phyloP scores from a whole-genome alignment of 1,140 invertebrate species.

The Paralvinella palmiformis region DNA sequence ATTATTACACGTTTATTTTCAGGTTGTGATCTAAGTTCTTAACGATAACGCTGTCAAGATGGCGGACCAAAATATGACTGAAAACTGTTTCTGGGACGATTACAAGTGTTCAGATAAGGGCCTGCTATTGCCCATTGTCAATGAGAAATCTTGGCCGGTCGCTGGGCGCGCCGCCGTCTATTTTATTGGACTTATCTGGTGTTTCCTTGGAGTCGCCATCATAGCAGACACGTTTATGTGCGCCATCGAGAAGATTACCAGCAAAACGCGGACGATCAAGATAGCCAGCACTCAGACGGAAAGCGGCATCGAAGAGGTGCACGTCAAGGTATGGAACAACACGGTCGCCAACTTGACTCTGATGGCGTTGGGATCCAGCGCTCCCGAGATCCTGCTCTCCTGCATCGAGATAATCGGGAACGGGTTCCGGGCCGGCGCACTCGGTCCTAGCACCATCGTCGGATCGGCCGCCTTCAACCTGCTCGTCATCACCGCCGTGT shows the following conservation, averaged over 20 bases:
- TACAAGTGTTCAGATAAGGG: slow-evolving; percentile 52
- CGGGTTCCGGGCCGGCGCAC: slow-evolving; percentile 52
- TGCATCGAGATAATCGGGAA: slow-evolving; percentile 60
- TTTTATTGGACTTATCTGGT: slow-evolving; percentile 56
- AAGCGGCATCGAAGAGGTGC: slow-evolving; percentile 27
- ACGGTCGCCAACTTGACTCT: slow-evolving; percentile 65
- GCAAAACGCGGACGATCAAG: slow-evolving; percentile 56
- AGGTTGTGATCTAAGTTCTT: too few species aligned
- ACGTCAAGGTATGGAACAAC: slow-evolving; percentile 58
- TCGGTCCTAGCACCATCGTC: slow-evolving; percentile 64
- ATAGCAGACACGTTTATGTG: slow-evolving; percentile 61
- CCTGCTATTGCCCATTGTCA: slow-evolving; percentile 56
- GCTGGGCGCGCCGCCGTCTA: slow-evolving; percentile 53
- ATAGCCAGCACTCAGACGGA: slow-evolving; percentile 32
- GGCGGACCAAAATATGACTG: too few species aligned
- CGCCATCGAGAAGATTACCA: slow-evolving; percentile 63
- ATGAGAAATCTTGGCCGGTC: slow-evolving; percentile 54
- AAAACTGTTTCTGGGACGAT: slow-evolving; percentile 7
- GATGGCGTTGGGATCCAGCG: slow-evolving; percentile 63
- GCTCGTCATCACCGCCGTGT: slow-evolving; percentile 58
- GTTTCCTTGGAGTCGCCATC: slow-evolving; percentile 57
- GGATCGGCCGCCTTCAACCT: slow-evolving; percentile 64
- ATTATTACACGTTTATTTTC: too few species aligned
- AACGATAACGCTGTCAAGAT: too few species aligned
- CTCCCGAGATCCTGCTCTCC: slow-evolving; percentile 62